A percentile compares a stretch with the other conserved stretches of the same genome.
phyloP scores from a whole-genome alignment of 1,140 invertebrate species.

The Philaenus spumarius region DNA sequence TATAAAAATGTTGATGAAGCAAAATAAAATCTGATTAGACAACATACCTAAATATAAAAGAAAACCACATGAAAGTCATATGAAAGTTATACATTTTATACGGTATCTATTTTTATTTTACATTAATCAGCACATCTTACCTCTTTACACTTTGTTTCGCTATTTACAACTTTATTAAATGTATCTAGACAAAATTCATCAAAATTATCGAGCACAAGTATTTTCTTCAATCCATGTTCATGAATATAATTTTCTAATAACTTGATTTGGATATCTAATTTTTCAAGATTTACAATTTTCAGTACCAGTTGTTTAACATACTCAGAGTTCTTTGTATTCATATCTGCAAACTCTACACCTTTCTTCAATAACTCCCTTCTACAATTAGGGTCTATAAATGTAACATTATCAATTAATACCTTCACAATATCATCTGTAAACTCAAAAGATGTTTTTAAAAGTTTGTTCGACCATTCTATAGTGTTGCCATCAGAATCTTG shows the following conservation, averaged over 20 bases:
- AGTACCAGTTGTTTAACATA: not conserved
- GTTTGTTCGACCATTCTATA: not conserved
- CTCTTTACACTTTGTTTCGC: conserved; percentile 4
- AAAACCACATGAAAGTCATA: too few relatives aligned
- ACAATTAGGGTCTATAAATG: not conserved
- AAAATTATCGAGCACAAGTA: not conserved
- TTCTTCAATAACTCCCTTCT: not conserved
- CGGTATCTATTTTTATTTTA: too few relatives aligned
- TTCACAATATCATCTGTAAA: not conserved
- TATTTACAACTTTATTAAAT: conserved; percentile 6
- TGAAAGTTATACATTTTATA: too few relatives aligned
- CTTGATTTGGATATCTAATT: not conserved
- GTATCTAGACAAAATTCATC: not conserved
- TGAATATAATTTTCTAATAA: not conserved
- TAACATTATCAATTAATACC: not conserved
- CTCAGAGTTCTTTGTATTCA: not conserved
- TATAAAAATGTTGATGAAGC: too few relatives aligned
- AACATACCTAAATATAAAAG: too few relatives aligned
- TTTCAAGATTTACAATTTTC: not conserved
- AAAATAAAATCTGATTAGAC: too few relatives aligned
- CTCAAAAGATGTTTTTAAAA: not conserved
- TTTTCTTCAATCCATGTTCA: not conserved
- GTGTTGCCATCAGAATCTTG: not conserved
- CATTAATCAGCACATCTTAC: too few relatives aligned
- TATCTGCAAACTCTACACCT: not conserved